Evolutionary conservation across 1,140 invertebrate genomes (phyloP).

Genomic region (Lordiphosa mommai): DNA sequence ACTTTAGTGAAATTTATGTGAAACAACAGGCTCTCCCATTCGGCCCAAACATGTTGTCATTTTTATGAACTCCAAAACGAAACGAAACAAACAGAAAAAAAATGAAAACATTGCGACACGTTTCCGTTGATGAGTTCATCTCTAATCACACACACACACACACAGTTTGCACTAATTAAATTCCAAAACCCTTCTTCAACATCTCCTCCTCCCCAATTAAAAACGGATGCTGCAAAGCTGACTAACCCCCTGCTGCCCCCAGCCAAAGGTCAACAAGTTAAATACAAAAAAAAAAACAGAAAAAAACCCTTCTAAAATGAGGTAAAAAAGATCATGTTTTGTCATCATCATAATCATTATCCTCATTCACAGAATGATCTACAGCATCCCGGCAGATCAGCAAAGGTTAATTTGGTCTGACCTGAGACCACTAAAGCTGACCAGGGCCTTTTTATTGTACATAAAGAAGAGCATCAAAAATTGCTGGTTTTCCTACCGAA

Average conservation of each 20-base stretch:
- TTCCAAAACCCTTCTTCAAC: neutral
- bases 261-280: neutral
- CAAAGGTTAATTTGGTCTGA: conserved; percentile 39
- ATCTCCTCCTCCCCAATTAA: neutral
- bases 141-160: conserved; percentile 1
- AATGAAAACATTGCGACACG: conserved; percentile 1
- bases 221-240: conserved; percentile 8
- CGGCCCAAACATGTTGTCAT: conserved; percentile 10
- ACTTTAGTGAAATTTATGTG: neutral
- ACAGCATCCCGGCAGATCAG: conserved; percentile 44
- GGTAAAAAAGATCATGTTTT: conserved; percentile 47
- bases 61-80: no score
- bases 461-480: conserved; percentile 27
- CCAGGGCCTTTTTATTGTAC: no score
- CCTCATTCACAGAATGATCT: conserved; percentile 14
- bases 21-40: neutral
- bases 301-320: conserved; percentile 17
- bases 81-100: no score
- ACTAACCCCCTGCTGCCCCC: neutral
- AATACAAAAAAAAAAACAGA: conserved; percentile 5
- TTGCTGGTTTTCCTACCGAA: conserved; percentile 18
- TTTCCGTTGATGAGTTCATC: conserved; percentile 2
- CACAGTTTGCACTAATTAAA: conserved; percentile 6
- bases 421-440: conserved; percentile 7
- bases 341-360: conserved; percentile 14